Conservation (phyloP, 2,113 vertebrate species). For the Eulacestoma nigropectus region DNA sequence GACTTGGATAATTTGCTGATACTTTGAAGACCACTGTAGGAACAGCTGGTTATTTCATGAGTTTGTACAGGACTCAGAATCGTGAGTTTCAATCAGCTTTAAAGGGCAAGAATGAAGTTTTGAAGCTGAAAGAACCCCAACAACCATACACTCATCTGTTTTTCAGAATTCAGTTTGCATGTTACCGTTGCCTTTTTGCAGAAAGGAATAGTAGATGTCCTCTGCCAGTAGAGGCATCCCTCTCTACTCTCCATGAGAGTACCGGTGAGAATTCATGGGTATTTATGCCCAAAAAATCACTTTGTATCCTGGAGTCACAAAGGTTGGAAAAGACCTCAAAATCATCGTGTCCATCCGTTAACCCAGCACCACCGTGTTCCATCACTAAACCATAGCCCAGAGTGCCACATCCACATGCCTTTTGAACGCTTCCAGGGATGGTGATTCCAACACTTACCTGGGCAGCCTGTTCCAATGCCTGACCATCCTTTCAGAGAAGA, state of each 20-base stretch:
- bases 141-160: background rate
- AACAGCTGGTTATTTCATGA: background rate
- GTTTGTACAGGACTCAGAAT: background rate
- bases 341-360: fast-evolving
- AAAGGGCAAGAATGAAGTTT: background rate
- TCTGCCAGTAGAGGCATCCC: background rate
- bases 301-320: background rate
- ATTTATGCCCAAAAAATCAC: background rate
- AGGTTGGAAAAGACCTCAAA: background rate
- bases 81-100: background rate
- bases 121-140: background rate
- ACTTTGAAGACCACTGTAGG: background rate
- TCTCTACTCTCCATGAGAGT: background rate
- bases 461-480: background rate
- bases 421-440: background rate
- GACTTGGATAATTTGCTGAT: background rate
- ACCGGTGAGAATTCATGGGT: background rate
- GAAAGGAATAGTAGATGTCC: background rate
- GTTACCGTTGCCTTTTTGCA: background rate
- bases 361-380: background rate
- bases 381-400: background rate
- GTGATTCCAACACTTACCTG: background rate
- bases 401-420: background rate
- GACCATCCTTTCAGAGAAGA: background rate
- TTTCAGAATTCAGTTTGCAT: background rate